phyloP scores from a whole-genome alignment of 2,113 vertebrate genomes.

The Eulemur rufifrons region DNA sequence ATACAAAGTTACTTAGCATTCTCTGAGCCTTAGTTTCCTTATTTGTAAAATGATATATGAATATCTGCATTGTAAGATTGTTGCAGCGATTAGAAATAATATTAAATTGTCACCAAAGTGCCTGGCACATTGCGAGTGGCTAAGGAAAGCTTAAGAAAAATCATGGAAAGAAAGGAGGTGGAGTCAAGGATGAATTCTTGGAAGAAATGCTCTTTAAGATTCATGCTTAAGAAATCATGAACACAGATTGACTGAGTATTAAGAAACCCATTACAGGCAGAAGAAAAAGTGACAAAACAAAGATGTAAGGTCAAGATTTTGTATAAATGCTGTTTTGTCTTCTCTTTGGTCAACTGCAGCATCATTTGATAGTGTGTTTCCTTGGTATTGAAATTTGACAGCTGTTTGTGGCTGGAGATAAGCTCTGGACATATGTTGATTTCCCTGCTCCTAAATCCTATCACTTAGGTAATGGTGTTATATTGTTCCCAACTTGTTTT shows the following conservation, averaged over 20 bases:
- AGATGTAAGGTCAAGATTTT: background rate
- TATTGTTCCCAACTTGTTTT: background rate
- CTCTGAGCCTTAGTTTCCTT: background rate
- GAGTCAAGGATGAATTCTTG: background rate
- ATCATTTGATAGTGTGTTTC: background rate
- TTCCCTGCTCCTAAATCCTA: background rate
- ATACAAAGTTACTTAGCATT: background rate
- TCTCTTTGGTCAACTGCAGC: background rate
- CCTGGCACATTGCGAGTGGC: background rate
- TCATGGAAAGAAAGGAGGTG: background rate
- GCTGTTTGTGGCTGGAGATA: background rate
- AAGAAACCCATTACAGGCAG: background rate
- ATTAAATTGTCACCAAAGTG: background rate
- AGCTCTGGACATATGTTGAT: background rate
- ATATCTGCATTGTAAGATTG: background rate
- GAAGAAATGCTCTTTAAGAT: background rate
- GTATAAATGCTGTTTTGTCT: background rate
- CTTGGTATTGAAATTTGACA: background rate
- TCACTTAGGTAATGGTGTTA: background rate
- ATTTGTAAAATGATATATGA: background rate
- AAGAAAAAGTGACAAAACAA: background rate
- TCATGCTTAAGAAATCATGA: background rate
- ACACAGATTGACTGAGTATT: background rate
- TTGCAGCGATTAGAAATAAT: background rate
- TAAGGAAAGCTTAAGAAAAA: background rate